These are phyloP conservation scores for Drosophila cracens DNA, from an alignment of 2,888 invertebrate genomes.

Conservation along the genomic window DNA sequence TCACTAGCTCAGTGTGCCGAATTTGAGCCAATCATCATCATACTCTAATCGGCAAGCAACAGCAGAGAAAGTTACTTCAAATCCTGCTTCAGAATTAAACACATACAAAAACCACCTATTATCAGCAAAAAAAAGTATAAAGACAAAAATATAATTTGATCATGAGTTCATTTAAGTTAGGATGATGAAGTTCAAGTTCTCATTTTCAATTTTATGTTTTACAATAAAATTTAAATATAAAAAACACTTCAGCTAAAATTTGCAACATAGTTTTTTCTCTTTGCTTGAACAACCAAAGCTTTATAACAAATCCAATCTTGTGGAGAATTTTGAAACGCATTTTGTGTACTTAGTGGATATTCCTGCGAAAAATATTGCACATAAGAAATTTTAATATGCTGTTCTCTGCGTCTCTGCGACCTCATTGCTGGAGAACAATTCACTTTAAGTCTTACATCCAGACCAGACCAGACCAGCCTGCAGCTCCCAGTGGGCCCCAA, in stretches of 20 bases:
- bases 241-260: neutral
- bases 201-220: neutral
- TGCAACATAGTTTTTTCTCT: neutral
- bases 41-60: slow-evolving; percentile 43
- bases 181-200: too few species aligned
- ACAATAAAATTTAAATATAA: neutral
- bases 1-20: slow-evolving; percentile 57
- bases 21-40: slow-evolving; percentile 37
- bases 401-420: slow-evolving; percentile 31
- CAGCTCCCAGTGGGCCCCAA: slow-evolving; percentile 43
- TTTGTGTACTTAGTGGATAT: neutral
- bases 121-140: neutral
- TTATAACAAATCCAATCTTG: neutral
- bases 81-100: neutral
- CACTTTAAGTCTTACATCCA: slow-evolving; percentile 33
- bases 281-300: neutral
- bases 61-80: slow-evolving; percentile 60
- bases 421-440: slow-evolving; percentile 38
- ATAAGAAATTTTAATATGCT: slow-evolving; percentile 40
- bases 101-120: neutral
- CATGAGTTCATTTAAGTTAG: neutral
- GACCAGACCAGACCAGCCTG: slow-evolving; percentile 34
- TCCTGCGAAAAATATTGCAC: neutral
- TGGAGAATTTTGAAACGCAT: neutral
- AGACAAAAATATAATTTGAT: neutral